A percentile compares a stretch with the other conserved stretches of the same genome.
phyloP scores from a whole-genome alignment of 2,888 invertebrate species.

The Ichneumoninae sp. region DNA sequence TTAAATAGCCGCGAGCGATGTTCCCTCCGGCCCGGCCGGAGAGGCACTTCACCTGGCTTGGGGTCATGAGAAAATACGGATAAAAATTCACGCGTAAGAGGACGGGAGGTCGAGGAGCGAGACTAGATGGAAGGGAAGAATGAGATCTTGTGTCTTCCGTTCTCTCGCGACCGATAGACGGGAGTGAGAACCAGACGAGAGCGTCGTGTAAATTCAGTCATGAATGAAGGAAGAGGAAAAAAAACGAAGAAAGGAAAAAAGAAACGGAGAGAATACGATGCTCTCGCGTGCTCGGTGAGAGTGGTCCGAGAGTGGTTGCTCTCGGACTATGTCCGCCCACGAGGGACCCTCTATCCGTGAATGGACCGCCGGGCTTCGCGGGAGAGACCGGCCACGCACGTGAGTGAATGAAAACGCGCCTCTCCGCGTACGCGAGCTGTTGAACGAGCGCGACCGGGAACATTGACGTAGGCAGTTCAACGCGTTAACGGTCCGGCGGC shows the following conservation, averaged over 20 bases:
- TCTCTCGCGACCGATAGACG: slow-evolving; percentile 26
- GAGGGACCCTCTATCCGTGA: slow-evolving; percentile 69
- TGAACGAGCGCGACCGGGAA: slow-evolving; percentile 56
- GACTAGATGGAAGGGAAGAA: slow-evolving; percentile 40
- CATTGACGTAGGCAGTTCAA: slow-evolving; percentile 53
- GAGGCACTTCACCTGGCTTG: slow-evolving; percentile 23
- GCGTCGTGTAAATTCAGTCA: slow-evolving; percentile 78
- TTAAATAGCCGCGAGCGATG: slow-evolving; percentile 18
- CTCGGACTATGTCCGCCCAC: slow-evolving; percentile 77
- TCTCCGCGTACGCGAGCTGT: slow-evolving; percentile 63
- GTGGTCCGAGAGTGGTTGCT: slow-evolving; percentile 65
- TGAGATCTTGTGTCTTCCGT: slow-evolving; percentile 52
- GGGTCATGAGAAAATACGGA: slow-evolving; percentile 53
- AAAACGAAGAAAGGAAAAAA: slow-evolving; percentile 19
- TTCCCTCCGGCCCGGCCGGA: neutral
- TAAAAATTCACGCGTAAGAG: slow-evolving; percentile 51
- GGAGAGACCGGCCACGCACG: slow-evolving; percentile 66
- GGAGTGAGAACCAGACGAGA: slow-evolving; percentile 12
- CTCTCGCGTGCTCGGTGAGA: slow-evolving; percentile 56
- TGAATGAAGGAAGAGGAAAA: slow-evolving; percentile 74
- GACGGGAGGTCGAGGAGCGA: slow-evolving; percentile 38
- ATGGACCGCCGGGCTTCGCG: slow-evolving; percentile 61
- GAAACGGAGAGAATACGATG: slow-evolving; percentile 35
- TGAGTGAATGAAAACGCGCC: slow-evolving; percentile 66
- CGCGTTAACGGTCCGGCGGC: slow-evolving; percentile 40